These are phyloP conservation scores for Hyperoplus immaculatus DNA, from an alignment of 2,797 vertebrate species.

Conservation along the genomic window DNA sequence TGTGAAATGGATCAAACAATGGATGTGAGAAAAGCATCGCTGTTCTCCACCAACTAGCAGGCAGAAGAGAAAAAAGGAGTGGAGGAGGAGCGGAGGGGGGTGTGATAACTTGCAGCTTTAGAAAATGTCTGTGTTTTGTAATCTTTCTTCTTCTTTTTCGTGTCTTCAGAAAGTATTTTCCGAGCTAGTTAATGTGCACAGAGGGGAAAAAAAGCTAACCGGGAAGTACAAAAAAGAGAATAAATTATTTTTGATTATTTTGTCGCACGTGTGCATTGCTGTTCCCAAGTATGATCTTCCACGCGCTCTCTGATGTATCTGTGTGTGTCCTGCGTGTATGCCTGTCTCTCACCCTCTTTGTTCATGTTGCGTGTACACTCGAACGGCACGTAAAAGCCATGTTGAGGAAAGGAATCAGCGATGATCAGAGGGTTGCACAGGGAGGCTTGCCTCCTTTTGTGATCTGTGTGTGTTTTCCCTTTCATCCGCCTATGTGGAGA, in stretches of 20 bases:
- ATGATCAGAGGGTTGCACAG: conserved; percentile 70
- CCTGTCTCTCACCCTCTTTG: conserved; percentile 36
- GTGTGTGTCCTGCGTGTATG: conserved; percentile 13
- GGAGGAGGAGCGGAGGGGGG: conserved; percentile 68
- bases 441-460: conserved; percentile 66
- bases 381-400: conserved; percentile 40
- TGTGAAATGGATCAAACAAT: conserved; percentile 83
- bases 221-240: not conserved
- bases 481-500: conserved; percentile 73
- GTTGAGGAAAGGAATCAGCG: conserved; percentile 67
- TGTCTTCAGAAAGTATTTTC: conserved; percentile 48
- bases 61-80: conserved; percentile 70
- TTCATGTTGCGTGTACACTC: conserved; percentile 27
- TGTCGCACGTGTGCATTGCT: not conserved
- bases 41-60: conserved; percentile 70
- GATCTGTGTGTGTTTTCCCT: conserved; percentile 69
- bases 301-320: conserved; percentile 28
- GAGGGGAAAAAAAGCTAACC: conserved; percentile 29
- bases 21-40: conserved; percentile 76
- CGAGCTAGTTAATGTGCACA: conserved; percentile 19
- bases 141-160: conserved; percentile 43
- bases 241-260: conserved; percentile 23
- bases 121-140: conserved; percentile 71
- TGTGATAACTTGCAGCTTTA: conserved; percentile 76
- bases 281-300: conserved; percentile 25